Percentiles rank a stretch among this genome's conserved stretches.
phyloP scores from a whole-genome alignment of 2,797 vertebrate genomes.

The Poeciliopsis paucimaculata region DNA sequence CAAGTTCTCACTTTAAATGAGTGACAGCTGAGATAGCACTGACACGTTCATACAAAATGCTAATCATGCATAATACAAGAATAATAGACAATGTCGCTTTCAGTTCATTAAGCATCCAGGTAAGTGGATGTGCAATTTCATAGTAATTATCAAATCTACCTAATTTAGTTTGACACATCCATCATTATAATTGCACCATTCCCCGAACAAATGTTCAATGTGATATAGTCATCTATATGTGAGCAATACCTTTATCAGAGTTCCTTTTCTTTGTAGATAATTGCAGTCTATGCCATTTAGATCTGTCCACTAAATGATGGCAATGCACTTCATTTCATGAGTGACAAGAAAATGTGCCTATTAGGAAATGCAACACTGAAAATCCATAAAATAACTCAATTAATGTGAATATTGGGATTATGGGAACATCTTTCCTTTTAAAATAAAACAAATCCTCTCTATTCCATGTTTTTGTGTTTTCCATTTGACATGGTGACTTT shows the following conservation, averaged over 20 bases:
- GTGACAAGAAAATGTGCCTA: slow-evolving; percentile 38
- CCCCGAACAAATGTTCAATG: slow-evolving; percentile 50
- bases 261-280: slow-evolving; percentile 60
- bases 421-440: slow-evolving; percentile 19
- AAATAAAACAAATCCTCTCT: not conserved
- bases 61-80: slow-evolving; percentile 74
- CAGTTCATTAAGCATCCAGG: slow-evolving; percentile 75
- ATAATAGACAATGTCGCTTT: slow-evolving; percentile 73
- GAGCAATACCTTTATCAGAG: slow-evolving; percentile 54
- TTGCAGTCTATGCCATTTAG: slow-evolving; percentile 41
- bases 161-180: slow-evolving; percentile 68
- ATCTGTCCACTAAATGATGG: slow-evolving; percentile 38
- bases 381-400: not conserved
- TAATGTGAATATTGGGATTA: slow-evolving; percentile 7
- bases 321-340: slow-evolving; percentile 45
- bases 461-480: not conserved
- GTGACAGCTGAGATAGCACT: slow-evolving; percentile 51
- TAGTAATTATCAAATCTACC: slow-evolving; percentile 70
- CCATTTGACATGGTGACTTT: slow-evolving; percentile 1
- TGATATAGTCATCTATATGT: slow-evolving; percentile 51
- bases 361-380: slow-evolving; percentile 8
- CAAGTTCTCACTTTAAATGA: slow-evolving; percentile 45
- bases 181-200: slow-evolving; percentile 68
- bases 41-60: slow-evolving; percentile 61
- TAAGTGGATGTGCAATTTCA: slow-evolving; percentile 75